Evolutionary conservation across 1,140 invertebrate genomes (phyloP).

Genomic region (Arctopsyche grandis): DNA sequence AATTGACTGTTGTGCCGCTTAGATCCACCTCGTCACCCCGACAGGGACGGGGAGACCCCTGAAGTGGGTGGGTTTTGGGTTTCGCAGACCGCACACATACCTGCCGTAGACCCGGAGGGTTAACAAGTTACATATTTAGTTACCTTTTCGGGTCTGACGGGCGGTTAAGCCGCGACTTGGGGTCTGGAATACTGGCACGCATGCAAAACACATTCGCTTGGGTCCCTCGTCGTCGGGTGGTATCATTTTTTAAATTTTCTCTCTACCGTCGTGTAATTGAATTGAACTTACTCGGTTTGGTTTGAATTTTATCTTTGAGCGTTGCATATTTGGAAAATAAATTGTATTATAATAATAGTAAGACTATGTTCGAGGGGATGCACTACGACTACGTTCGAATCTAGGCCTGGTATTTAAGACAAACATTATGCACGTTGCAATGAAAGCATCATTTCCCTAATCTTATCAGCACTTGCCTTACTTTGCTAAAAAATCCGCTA

Average conservation of each 20-base stretch:
- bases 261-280: background rate
- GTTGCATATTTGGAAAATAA: no score
- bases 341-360: no score
- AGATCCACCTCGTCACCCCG: slow-evolving; percentile 29
- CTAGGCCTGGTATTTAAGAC: no score
- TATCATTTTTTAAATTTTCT: background rate
- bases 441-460: no score
- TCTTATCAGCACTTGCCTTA: no score
- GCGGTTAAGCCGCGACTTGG: slow-evolving; percentile 25
- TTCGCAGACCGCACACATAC: slow-evolving; percentile 47
- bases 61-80: slow-evolving; percentile 31
- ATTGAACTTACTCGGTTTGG: no score
- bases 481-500: no score
- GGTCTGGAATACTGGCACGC: slow-evolving; percentile 13
- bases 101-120: slow-evolving; percentile 35
- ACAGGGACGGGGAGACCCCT: background rate
- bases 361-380: no score
- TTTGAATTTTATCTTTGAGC: no score
- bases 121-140: slow-evolving; percentile 53
- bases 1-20: slow-evolving; percentile 54
- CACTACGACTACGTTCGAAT: no score
- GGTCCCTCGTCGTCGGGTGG: background rate
- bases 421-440: no score
- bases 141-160: slow-evolving; percentile 44
- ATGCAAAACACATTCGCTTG: slow-evolving; percentile 19